Evolutionary conservation across 1,140 invertebrate genomes (phyloP), one percentile per base, ranked within the genome.

Genomic region (Lepidotrigona ventralis): DNA sequence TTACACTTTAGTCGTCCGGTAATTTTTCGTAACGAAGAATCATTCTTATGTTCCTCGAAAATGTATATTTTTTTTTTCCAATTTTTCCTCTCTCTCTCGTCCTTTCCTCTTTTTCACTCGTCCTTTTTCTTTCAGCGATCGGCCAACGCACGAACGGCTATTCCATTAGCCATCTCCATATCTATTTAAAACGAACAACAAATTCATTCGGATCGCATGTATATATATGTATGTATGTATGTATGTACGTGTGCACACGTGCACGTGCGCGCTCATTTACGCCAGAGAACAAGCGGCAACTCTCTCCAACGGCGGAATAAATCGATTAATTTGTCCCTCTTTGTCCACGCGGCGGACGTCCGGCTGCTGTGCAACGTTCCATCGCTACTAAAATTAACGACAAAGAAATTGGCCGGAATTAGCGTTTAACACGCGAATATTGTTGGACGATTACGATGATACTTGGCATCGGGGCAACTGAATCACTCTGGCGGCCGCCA

Each of bases 381-480:
- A 17, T 33, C 39, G 5, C 46, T 53, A 23, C 81, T 70, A 83
- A 83, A 78, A 78, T 71, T 77, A 60, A 17, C 73, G 53, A 51
- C 56, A 53, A 69, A 70, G 60, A 74, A 74, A 74, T 74, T 64
- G n/a, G 12, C 69, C n/a, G 64, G 15, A 54, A 79, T 56, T 54
- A 78, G 21, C 54, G 78, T 79, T 80, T 72, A 63, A 23, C 69
- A 29, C 68, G 66, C 54, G 68, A 60, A 53, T 53, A 80, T 73
- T 72, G 56, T 73, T 70, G 46, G 19, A 6, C 26, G 54, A 23
- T 64, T 46, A 78, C 66, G 11, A 53, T 58, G 58, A 76, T 51
- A 64, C 17, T 51, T 64, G 73, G 54, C 58, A 63, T 75, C 46
- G 6, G 33, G 39, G n/a, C 54, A 21, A n/a, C 21, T 23, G 21